These are phyloP conservation scores for Dicrurus megarhynchus DNA, from an alignment of 2,113 vertebrate genomes.

Conservation along the genomic window DNA sequence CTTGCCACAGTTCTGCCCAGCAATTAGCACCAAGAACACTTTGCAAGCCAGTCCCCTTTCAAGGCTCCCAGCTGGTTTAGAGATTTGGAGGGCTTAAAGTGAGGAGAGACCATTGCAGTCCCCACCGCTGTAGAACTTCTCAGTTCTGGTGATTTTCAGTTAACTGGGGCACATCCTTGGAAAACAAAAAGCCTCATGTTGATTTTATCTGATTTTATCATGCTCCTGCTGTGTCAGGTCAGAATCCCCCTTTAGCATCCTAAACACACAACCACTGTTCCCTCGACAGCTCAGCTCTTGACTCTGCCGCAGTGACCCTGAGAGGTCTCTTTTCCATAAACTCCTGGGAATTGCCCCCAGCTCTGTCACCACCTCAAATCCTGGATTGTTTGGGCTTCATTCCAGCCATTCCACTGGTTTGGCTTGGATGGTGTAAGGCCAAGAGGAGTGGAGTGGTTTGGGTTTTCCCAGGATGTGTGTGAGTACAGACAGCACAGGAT, in stretches of 20 bases:
- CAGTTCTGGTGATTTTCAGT: not conserved
- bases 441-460: rapidly evolving
- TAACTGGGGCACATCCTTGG: not conserved
- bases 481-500: rapidly evolving
- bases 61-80: not conserved
- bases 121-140: not conserved
- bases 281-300: not conserved
- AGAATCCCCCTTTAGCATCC: not conserved
- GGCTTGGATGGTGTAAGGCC: not conserved
- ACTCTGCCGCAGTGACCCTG: rapidly evolving
- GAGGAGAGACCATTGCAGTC: not conserved
- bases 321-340: not conserved
- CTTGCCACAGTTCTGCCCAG: not conserved
- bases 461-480: not conserved
- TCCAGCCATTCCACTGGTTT: not conserved
- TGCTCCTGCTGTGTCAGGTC: not conserved
- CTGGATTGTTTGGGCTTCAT: not conserved
- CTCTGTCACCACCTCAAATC: not conserved
- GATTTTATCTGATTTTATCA: not conserved
- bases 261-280: not conserved
- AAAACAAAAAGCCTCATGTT: not conserved
- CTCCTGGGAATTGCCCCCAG: not conserved
- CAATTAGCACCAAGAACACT: not conserved
- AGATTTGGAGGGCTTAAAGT: not conserved
- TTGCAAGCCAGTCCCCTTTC: not conserved